Conservation (phyloP, 1,140 invertebrate genomes). For the Dendrolimus kikuchii region DNA sequence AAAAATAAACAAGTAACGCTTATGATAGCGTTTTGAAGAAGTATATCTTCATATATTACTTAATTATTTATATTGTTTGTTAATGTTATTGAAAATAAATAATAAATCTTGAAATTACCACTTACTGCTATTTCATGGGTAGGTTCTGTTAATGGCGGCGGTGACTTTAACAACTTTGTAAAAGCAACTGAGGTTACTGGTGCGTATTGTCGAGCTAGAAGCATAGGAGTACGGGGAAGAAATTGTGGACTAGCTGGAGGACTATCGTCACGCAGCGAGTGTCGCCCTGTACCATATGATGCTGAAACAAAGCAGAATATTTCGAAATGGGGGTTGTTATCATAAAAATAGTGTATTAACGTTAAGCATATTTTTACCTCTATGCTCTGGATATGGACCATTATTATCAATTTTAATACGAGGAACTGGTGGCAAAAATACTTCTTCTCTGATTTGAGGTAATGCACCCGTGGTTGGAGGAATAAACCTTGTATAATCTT, state of each 20-base stretch:
- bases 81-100: not conserved
- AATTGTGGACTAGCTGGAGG: constrained; percentile 43
- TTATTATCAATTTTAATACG: constrained; percentile 6
- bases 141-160: constrained; percentile 28
- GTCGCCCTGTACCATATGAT: constrained; percentile 1
- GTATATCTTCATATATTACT: too few species aligned
- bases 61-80: too few species aligned
- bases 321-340: not conserved
- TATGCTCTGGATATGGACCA: constrained; percentile 18
- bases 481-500: constrained; percentile 47
- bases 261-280: constrained; percentile 40
- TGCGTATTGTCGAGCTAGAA: constrained; percentile 39
- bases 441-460: constrained; percentile 10
- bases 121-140: constrained; percentile 19
- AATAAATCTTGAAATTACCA: constrained; percentile 18
- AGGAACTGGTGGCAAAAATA: constrained; percentile 13
- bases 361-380: constrained; percentile 6
- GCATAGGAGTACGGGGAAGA: constrained; percentile 23
- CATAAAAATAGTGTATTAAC: constrained; percentile 7
- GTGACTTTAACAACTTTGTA: constrained; percentile 17
- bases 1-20: too few species aligned
- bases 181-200: constrained; percentile 43
- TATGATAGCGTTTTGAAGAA: too few species aligned
- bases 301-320: constrained; percentile 1
- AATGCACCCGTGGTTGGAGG: constrained; percentile 28